phyloP scores from a whole-genome alignment of 2,797 vertebrate genomes.

The Falco naumanni region DNA sequence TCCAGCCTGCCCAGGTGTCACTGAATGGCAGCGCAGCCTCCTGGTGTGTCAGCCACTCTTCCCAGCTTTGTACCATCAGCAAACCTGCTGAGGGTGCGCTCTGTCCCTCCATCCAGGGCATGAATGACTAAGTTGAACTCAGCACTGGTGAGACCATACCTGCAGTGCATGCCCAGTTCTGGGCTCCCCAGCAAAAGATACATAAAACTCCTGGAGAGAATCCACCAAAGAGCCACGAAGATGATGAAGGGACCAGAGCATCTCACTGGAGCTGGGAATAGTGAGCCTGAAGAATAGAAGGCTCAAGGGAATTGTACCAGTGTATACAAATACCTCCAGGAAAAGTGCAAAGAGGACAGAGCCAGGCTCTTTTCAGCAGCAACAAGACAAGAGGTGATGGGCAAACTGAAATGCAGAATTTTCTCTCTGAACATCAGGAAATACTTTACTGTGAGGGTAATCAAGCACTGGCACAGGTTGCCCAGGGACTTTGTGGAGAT shows the following conservation, averaged over 20 bases:
- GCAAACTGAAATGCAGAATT: not conserved
- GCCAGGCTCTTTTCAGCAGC: not conserved
- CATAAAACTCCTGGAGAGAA: not conserved
- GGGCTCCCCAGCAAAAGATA: not conserved
- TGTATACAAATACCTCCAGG: not conserved
- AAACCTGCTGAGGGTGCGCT: too few relatives aligned
- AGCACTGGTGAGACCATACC: not conserved
- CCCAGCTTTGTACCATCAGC: too few relatives aligned
- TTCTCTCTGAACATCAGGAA: not conserved
- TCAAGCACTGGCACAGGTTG: not conserved
- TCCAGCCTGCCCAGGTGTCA: too few relatives aligned
- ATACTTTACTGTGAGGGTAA: not conserved
- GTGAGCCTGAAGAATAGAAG: not conserved
- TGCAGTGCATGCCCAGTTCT: not conserved
- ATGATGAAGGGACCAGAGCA: not conserved
- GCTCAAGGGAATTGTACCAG: not conserved
- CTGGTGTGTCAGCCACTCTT: too few relatives aligned
- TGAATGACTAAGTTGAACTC: not conserved
- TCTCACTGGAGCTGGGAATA: not conserved
- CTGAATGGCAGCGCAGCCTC: too few relatives aligned
- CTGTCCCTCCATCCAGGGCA: too few relatives aligned
- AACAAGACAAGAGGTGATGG: not conserved
- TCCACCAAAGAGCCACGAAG: not conserved
- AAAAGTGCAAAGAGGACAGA: not conserved
- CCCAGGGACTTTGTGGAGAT: not conserved